Evolutionary conservation across 2,888 invertebrate genomes (phyloP), one percentile per base, ranked within the genome.

Genomic region (Stenichneumon culpator): DNA sequence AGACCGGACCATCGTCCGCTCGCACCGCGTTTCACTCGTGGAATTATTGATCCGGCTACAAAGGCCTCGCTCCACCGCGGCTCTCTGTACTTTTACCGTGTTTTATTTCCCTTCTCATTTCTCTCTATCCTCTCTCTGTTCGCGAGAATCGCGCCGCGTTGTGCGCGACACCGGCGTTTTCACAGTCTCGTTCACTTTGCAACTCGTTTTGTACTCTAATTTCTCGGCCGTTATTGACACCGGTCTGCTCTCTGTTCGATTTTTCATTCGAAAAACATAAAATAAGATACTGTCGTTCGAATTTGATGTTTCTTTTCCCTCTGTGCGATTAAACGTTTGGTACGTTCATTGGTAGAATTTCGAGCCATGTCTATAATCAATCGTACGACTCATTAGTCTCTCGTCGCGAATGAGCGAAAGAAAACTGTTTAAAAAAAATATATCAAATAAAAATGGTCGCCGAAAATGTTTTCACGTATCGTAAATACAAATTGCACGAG

Each of bases 21-120:
- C 72, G 72, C 65, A 72, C 69, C 36, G 73, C 82, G 82, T 85
- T 85, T 85, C 82, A 85, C 85, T 79, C 72, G 82, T 77, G 82
- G 82, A 82, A 85, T 85, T 85, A 85, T 85, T 85, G 85, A 85
- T 85, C 85, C 75, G 79, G 79, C 82, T 70, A 85, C 85, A 85
- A 82, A 85, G 85, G 82, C 79, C 79, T 60, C 60, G 60, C 28
- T 32, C 63, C 57, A 70, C 69, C 57, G 25, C 11, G 25, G 57
- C 3, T 75, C 79, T 75, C 50, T 52, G 32, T 52, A 75, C 77
- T 77, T 82, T 77, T 72, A 54, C 60, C 79, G 36, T 75, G 82
- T 82, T 85, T 85, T 79, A 85, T 82, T 85, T 82, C 70, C 84
- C 47, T 65, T 82, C 74, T 72, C 72, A 28, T 63, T 69, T 79